Conservation (phyloP, 2,888 invertebrate genomes). For the Pimpla rufipes region DNA sequence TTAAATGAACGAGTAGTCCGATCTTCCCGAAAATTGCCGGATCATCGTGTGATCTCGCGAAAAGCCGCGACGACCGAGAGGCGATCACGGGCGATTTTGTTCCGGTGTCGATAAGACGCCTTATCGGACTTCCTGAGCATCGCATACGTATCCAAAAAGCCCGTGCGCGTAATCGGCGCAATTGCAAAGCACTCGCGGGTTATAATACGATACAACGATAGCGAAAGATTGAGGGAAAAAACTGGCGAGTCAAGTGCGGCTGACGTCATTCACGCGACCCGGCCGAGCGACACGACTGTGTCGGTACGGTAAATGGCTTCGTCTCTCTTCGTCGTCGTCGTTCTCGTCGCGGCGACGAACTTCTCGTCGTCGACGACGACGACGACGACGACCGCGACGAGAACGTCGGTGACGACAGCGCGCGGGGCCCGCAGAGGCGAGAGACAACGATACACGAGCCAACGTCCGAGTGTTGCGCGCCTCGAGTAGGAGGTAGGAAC, state of each 20-base stretch:
- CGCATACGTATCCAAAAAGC: neutral
- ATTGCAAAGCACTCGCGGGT: neutral
- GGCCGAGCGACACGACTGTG: conserved; percentile 13
- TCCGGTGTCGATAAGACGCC: neutral
- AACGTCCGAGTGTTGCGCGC: conserved; percentile 32
- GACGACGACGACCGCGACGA: conserved; percentile 52
- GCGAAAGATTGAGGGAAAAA: conserved; percentile 37
- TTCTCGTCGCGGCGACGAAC: conserved; percentile 16
- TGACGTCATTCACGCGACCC: conserved; percentile 64
- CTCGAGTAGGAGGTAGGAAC: conserved; percentile 66
- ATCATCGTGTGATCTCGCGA: neutral
- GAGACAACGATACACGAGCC: conserved; percentile 30
- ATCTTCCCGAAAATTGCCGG: neutral
- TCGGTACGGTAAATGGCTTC: conserved; percentile 17
- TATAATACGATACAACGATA: conserved; percentile 15
- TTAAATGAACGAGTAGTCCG: too few relatives aligned
- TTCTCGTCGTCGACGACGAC: conserved; percentile 29
- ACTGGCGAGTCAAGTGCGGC: conserved; percentile 54
- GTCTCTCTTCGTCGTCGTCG: conserved; percentile 31
- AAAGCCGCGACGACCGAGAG: neutral
- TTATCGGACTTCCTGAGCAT: conserved; percentile 14
- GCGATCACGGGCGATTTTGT: neutral
- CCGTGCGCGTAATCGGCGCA: conserved; percentile 4
- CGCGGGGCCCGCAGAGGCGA: neutral
- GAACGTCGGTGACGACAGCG: conserved; percentile 54